Conservation (phyloP, 2,113 vertebrate species). For the Heterochromis multidens region DNA sequence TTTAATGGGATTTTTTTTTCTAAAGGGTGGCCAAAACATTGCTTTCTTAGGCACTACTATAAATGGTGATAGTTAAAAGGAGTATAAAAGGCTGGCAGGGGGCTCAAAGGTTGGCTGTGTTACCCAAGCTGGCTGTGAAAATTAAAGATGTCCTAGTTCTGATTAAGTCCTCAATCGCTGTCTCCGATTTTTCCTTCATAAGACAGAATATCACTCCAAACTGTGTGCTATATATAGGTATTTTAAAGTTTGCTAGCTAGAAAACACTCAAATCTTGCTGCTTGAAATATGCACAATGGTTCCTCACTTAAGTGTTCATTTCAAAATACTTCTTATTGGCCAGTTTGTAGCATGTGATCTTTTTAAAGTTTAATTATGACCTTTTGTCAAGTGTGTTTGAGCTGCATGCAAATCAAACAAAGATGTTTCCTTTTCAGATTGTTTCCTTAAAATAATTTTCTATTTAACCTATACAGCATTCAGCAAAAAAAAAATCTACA, state of each 20-base stretch:
- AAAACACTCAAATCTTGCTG: rapidly evolving
- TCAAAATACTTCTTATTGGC: neutral
- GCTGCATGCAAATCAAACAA: neutral
- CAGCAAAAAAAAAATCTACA: neutral
- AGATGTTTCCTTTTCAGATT: neutral
- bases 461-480: neutral
- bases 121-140: conserved; percentile 8
- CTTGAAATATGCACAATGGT: neutral
- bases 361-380: neutral
- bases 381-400: neutral
- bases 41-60: neutral
- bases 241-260: neutral
- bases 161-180: neutral
- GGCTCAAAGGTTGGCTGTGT: neutral
- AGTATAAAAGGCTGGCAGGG: conserved; percentile 17
- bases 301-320: neutral
- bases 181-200: neutral
- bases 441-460: neutral
- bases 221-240: neutral
- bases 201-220: neutral
- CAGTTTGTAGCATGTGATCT: neutral
- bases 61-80: conserved; percentile 9
- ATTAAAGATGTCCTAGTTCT: neutral
- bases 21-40: conserved; percentile 8
- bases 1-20: neutral